These are phyloP conservation scores for Poeciliopsis prolifica DNA, from an alignment of 2,113 vertebrate species.

Conservation along the genomic window DNA sequence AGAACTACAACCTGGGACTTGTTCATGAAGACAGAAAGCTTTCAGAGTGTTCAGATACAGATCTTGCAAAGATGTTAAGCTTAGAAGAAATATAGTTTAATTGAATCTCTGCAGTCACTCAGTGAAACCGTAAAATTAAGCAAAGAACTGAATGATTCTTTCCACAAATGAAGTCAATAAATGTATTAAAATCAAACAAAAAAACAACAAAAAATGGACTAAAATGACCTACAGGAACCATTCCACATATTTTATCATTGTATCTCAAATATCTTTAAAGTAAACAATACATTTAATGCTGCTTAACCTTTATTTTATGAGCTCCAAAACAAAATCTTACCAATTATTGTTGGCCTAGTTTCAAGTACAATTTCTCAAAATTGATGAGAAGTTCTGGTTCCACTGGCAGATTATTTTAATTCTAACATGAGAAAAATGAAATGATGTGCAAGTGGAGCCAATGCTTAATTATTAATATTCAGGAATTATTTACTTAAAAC, in stretches of 20 bases:
- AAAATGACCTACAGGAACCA: background rate
- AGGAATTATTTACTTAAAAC: too few relatives aligned
- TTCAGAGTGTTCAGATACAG: constrained; percentile 58
- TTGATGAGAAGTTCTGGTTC: too few relatives aligned
- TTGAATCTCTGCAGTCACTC: constrained; percentile 4
- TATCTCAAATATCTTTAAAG: background rate
- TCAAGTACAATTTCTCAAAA: too few relatives aligned
- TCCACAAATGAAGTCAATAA: background rate
- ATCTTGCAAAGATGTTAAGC: constrained; percentile 17
- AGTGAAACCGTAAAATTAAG: background rate
- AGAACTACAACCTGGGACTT: constrained; percentile 58
- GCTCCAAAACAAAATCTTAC: too few relatives aligned
- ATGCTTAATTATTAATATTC: too few relatives aligned
- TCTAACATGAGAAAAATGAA: too few relatives aligned
- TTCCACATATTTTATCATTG: background rate
- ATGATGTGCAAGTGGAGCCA: too few relatives aligned
- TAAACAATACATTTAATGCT: constrained; percentile 11
- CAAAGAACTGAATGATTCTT: background rate
- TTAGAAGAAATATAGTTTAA: background rate
- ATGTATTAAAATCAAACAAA: background rate
- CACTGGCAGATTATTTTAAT: too few relatives aligned
- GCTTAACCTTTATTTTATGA: constrained; percentile 40
- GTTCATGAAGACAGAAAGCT: constrained; percentile 68
- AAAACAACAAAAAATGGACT: background rate
- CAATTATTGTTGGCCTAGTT: too few relatives aligned